A percentile compares a stretch with the other conserved stretches of the same genome.
Conservation (phyloP, 2,113 vertebrate genomes). For the Strix aluco region DNA sequence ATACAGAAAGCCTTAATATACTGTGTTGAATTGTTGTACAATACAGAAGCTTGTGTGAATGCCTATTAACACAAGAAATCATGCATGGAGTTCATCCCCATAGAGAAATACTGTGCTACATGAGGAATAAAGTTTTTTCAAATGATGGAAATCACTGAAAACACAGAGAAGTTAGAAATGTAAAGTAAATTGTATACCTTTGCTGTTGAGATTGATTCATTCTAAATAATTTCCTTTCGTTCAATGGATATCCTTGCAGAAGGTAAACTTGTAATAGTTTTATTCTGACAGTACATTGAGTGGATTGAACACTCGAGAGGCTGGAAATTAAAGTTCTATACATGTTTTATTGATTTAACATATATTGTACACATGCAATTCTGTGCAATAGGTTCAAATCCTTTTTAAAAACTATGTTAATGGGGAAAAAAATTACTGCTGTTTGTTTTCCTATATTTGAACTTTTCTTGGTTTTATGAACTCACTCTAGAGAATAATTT, state of each 20-base stretch:
- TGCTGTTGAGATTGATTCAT: not conserved
- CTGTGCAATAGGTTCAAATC: not conserved
- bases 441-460: not conserved
- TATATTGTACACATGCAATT: not conserved
- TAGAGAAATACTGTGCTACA: not conserved
- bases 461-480: not conserved
- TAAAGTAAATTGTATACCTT: not conserved
- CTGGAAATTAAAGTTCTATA: not conserved
- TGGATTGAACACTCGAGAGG: not conserved
- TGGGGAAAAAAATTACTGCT: not conserved
- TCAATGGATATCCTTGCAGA: not conserved
- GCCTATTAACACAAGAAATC: not conserved
- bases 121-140: not conserved
- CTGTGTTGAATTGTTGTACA: not conserved
- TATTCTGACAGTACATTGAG: not conserved
- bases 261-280: not conserved
- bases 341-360: not conserved
- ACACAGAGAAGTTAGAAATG: not conserved
- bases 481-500: not conserved
- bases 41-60: not conserved
- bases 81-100: not conserved
- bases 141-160: not conserved
- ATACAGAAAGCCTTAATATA: not conserved
- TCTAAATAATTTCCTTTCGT: not conserved
- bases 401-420: not conserved